A percentile compares a stretch with the other conserved stretches of the same genome.
Conservation (phyloP, 2,888 invertebrate species). For the Pterostichus niger region DNA sequence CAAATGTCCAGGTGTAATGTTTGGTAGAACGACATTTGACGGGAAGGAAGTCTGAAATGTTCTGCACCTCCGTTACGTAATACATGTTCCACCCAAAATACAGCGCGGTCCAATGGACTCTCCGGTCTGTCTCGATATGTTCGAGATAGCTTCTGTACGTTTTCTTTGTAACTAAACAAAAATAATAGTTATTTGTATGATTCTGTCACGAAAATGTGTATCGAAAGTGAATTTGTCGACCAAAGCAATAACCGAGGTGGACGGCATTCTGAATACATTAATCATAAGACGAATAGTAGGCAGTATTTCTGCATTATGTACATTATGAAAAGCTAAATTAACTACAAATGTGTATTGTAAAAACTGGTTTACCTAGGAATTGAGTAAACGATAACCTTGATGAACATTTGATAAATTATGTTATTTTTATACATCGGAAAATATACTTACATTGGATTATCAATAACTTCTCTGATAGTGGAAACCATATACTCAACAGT, state of each 20-base stretch:
- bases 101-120: conserved; percentile 68
- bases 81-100: conserved; percentile 68
- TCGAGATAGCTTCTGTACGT: conserved; percentile 68
- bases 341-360: too few species aligned
- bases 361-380: too few species aligned
- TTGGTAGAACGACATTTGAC: conserved; percentile 59
- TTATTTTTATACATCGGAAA: neutral
- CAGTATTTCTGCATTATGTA: too few species aligned
- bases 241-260: too few species aligned
- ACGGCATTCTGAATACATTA: too few species aligned
- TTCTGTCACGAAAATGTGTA: too few species aligned
- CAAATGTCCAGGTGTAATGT: conserved; percentile 67
- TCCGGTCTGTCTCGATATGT: conserved; percentile 69
- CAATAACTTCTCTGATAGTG: conserved; percentile 70
- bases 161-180: conserved; percentile 68
- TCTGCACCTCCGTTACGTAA: conserved; percentile 63
- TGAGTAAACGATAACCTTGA: too few species aligned
- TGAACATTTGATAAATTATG: too few species aligned
- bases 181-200: too few species aligned
- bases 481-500: conserved; percentile 68
- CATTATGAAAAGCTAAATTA: too few species aligned
- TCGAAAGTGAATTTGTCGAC: too few species aligned
- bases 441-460: conserved; percentile 69
- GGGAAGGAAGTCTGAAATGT: conserved; percentile 60
- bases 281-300: too few species aligned